phyloP scores from a whole-genome alignment of 2,888 invertebrate genomes.

The Trissoscelio sp. region DNA sequence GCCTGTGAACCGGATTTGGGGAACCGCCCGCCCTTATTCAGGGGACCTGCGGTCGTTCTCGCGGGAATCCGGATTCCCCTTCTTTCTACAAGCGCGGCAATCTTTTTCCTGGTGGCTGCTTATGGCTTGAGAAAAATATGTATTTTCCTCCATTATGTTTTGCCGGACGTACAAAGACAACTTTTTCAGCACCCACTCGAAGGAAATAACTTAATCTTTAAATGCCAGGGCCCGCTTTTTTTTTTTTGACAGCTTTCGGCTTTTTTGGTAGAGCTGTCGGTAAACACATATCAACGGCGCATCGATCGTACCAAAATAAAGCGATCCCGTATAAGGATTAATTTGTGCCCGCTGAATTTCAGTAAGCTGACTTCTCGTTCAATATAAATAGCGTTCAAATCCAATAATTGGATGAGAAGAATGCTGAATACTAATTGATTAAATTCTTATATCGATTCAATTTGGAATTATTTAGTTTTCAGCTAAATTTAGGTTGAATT shows the following conservation, averaged over 20 bases:
- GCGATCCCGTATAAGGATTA: background rate
- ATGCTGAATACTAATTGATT: background rate
- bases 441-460: background rate
- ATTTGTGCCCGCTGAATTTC: constrained; percentile 8
- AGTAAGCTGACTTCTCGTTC: constrained; percentile 6
- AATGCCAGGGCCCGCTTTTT: constrained; percentile 3
- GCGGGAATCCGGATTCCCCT: constrained; percentile 69
- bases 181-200: constrained; percentile 50
- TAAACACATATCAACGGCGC: constrained; percentile 1
- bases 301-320: constrained; percentile 35
- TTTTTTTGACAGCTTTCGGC: background rate
- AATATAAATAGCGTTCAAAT: background rate
- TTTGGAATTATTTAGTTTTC: constrained; percentile 5
- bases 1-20: constrained; percentile 77
- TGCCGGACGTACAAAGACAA: constrained; percentile 47
- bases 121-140: constrained; percentile 49
- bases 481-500: background rate
- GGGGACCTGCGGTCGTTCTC: constrained; percentile 74
- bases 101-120: constrained; percentile 59
- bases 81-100: constrained; percentile 68
- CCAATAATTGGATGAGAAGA: constrained; percentile 17
- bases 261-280: background rate
- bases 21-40: constrained; percentile 82
- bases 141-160: constrained; percentile 62
- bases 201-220: constrained; percentile 47